Evolutionary conservation across 30 jellyfish, hydroid and myxozoan species (phyloP).

Genomic region (Phacellophora camtschatica): DNA sequence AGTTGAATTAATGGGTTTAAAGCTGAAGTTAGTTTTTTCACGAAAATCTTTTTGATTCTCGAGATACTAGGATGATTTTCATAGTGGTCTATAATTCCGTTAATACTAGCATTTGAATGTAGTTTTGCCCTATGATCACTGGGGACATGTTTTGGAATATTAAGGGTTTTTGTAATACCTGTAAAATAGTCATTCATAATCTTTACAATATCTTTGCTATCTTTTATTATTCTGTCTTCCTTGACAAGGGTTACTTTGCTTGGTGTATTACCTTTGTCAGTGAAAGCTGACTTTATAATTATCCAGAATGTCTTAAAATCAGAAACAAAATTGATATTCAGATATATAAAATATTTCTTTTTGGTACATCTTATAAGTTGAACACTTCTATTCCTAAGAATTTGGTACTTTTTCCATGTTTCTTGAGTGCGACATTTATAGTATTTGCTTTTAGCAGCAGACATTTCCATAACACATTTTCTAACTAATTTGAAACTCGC

Average conservation of each 20-base stretch:
- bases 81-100: constrained; percentile 2
- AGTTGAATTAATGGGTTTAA: neutral
- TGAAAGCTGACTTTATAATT: constrained; percentile 24
- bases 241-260: constrained; percentile 20
- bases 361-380: neutral
- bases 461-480: neutral
- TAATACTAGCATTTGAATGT: neutral
- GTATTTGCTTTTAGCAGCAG: neutral
- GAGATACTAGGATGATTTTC: constrained; percentile 49
- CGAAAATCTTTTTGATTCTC: constrained; percentile 1
- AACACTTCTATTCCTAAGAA: constrained; percentile 11
- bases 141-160: constrained; percentile 6
- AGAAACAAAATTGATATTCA: neutral
- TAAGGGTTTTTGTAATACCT: constrained; percentile 11
- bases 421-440: neutral
- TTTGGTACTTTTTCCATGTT: neutral
- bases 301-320: constrained; percentile 19
- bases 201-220: constrained; percentile 19
- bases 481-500: neutral
- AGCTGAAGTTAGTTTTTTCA: neutral
- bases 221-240: constrained; percentile 1
- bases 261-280: neutral
- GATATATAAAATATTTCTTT: neutral
- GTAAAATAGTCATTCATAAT: constrained; percentile 30
- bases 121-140: neutral